Percentiles rank a stretch among this genome's conserved stretches.
Conservation (phyloP, 2,797 vertebrate genomes). For the Cyclopterus lumpus region DNA sequence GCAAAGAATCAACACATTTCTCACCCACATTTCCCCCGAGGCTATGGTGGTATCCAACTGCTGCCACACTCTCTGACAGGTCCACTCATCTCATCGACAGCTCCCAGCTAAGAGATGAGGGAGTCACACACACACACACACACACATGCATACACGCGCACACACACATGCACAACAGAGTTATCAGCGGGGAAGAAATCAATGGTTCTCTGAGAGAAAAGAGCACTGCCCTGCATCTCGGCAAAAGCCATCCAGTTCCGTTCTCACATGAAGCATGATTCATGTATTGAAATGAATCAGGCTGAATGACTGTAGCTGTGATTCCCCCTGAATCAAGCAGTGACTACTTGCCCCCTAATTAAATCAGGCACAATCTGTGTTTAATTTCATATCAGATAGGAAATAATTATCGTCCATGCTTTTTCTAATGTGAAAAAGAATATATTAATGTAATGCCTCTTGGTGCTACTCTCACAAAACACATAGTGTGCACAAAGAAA, state of each 20-base stretch:
- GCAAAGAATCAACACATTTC: conserved; percentile 52
- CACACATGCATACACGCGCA: conserved; percentile 27
- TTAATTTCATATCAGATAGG: conserved; percentile 60
- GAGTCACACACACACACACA: conserved; percentile 30
- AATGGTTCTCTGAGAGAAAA: conserved; percentile 45
- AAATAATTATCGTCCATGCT: conserved; percentile 54
- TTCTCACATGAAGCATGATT: conserved; percentile 2
- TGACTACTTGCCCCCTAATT: conserved; percentile 61
- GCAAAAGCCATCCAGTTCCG: conserved; percentile 12
- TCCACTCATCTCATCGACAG: conserved; percentile 65
- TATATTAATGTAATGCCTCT: conserved; percentile 40
- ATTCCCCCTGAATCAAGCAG: conserved; percentile 49
- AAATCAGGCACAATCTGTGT: conserved; percentile 53
- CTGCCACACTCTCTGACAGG: conserved; percentile 60
- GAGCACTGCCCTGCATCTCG: conserved; percentile 25
- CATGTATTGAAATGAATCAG: conserved; percentile 33
- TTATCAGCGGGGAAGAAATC: conserved; percentile 61
- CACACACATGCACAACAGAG: conserved; percentile 28
- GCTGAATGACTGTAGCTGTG: conserved; percentile 33
- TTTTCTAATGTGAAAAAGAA: conserved; percentile 42
- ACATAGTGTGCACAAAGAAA: not conserved
- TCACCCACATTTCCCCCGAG: conserved; percentile 52
- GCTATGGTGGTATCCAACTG: conserved; percentile 41
- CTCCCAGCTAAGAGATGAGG: conserved; percentile 40
- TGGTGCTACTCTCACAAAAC: not conserved